Evolutionary conservation across 2,797 vertebrate species (phyloP), one percentile per base, ranked within the genome.

Genomic region (Falco concolor): DNA sequence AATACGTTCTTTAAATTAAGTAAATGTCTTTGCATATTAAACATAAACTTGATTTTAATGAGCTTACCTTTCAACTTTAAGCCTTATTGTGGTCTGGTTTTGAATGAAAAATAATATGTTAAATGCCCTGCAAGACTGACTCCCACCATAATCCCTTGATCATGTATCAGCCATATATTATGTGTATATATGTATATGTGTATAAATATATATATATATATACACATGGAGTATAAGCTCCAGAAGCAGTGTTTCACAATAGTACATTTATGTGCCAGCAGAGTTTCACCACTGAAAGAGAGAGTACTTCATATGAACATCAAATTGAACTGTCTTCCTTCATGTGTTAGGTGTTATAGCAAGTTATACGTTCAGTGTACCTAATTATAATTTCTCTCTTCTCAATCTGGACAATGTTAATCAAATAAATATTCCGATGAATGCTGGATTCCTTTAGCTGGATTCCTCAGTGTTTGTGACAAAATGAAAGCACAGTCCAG

Each of bases 401-500:
- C 36, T 79, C 72, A 84, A 64, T 92, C 68, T 92, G 54, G 47
- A 69, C 61, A 80, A 52, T 8, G 28, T 6, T 32, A 69, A 61
- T 84, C 76, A 76, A 93, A 78, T 81, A 89, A 83, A 84, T 52
- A 63, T 60, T 4, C 2, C 25, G 40, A 61, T 76, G 30, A 78
- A 75, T 76, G 42, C 23, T 63, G 57, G 42, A 94, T 34, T 92
- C 77, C 57, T 45, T 25, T 32, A 75, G 40, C 47, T 84, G 76
- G 34, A 81, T 77, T 83, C 56, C 21, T 69, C 47, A 57, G 36
- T 81, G 67, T 57, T 27, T 17, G 7, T 70, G 73, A 80, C 56
- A 83, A 91, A 94, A 84, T 73, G 57, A 92, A 96, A 95, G 49
- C 65, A 83, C 63, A 84, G 23, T 24, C 28, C 45, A 75, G 42